Percentiles rank a stretch among this genome's conserved stretches.
phyloP scores from a whole-genome alignment of 1,140 invertebrate species.

The Druon quercuslanigerum region DNA sequence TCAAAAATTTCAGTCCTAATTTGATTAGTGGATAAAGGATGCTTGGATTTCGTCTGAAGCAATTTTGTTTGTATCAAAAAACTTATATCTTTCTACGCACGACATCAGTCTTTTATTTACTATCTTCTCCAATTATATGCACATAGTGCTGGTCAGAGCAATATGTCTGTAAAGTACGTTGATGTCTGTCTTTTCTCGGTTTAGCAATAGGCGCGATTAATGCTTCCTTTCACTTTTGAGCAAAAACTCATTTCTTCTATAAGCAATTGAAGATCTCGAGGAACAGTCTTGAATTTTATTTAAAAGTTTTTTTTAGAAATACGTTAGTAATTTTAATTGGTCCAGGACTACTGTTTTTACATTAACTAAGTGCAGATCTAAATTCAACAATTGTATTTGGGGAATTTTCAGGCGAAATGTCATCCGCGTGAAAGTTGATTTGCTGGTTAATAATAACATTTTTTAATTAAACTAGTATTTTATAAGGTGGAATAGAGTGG shows the following conservation, averaged over 20 bases:
- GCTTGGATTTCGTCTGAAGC: no score
- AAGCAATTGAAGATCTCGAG: conserved; percentile 54
- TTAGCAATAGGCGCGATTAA: conserved; percentile 63
- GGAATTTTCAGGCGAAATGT: background rate
- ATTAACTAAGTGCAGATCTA: no score
- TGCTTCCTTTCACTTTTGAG: conserved; percentile 59
- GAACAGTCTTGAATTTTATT: conserved; percentile 23
- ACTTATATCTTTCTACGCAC: conserved; percentile 41
- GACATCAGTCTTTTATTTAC: conserved; percentile 44
- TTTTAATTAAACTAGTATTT: conserved; percentile 42
- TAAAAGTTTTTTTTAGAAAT: no score
- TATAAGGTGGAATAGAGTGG: background rate
- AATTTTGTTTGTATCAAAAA: no score
- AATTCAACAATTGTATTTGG: conserved; percentile 42
- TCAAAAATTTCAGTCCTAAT: no score
- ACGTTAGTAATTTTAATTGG: no score
- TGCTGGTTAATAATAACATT: background rate
- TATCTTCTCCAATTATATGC: conserved; percentile 59
- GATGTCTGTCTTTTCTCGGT: conserved; percentile 59
- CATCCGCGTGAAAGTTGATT: background rate
- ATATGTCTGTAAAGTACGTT: conserved; percentile 41
- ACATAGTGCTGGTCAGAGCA: conserved; percentile 52
- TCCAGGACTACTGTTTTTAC: no score
- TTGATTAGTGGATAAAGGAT: no score
- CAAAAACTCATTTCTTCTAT: conserved; percentile 47